Conservation (phyloP, 2,888 invertebrate species). For the Rotaria sp. region DNA sequence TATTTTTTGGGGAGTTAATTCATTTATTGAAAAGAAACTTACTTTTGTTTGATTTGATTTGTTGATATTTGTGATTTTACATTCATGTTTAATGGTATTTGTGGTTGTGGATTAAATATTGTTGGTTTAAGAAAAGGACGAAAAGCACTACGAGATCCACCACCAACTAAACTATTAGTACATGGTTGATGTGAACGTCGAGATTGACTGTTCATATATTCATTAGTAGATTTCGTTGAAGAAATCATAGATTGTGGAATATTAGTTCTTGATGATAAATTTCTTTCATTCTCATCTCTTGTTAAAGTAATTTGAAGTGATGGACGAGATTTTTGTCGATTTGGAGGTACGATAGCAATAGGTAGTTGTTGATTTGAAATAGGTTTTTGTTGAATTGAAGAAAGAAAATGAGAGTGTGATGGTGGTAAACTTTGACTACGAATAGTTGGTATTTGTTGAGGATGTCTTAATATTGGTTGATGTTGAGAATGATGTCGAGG, state of each 20-base stretch:
- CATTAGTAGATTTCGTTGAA: neutral
- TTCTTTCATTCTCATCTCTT: neutral
- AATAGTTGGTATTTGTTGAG: neutral
- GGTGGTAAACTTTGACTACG: constrained; percentile 10
- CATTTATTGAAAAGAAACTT: neutral
- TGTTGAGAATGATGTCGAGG: neutral
- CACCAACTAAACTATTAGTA: neutral
- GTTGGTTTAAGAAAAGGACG: neutral
- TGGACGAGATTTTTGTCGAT: neutral
- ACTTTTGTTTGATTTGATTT: neutral
- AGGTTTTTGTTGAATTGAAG: neutral
- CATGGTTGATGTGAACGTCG: neutral
- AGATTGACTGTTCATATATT: neutral
- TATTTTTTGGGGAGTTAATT: too few relatives aligned
- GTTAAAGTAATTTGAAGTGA: neutral
- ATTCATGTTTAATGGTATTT: neutral
- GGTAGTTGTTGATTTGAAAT: neutral
- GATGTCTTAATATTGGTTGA: neutral
- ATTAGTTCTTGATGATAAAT: neutral
- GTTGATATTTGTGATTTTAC: neutral
- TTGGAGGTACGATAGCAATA: neutral
- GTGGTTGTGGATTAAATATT: neutral
- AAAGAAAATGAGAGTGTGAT: neutral
- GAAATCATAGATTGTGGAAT: neutral
- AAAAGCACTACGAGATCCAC: neutral